phyloP scores from a whole-genome alignment of 2,888 invertebrate genomes.

The Nemotelus pantherinus region DNA sequence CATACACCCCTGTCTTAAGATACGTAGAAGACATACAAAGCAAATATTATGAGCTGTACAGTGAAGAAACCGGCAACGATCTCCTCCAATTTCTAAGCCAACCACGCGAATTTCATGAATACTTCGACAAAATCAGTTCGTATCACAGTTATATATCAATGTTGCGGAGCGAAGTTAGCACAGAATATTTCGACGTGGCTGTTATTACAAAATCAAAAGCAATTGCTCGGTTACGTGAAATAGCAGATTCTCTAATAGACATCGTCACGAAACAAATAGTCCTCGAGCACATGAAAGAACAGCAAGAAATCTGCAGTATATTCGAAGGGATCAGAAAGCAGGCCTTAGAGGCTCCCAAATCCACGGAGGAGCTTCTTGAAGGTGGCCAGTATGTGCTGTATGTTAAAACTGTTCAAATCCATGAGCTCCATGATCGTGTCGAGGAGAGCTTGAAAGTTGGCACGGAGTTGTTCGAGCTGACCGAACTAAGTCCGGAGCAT shows the following conservation, averaged over 20 bases:
- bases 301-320: conserved; percentile 74
- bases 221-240: conserved; percentile 70
- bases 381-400: conserved; percentile 83
- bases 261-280: conserved; percentile 73
- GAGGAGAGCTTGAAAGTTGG: conserved; percentile 71
- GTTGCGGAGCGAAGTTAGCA: conserved; percentile 71
- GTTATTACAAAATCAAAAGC: conserved; percentile 72
- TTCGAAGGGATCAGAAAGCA: conserved; percentile 77
- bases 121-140: conserved; percentile 70
- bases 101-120: conserved; percentile 69
- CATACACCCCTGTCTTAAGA: conserved; percentile 69
- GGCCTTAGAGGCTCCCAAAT: conserved; percentile 78
- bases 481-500: conserved; percentile 77
- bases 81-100: conserved; percentile 66
- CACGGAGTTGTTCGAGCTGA: conserved; percentile 79
- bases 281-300: conserved; percentile 72
- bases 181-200: conserved; percentile 75
- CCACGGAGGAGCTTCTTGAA: conserved; percentile 83
- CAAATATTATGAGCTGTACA: conserved; percentile 70
- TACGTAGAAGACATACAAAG: conserved; percentile 68
- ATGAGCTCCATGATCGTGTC: conserved; percentile 76
- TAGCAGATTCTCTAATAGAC: conserved; percentile 70
- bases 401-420: conserved; percentile 78
- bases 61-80: conserved; percentile 65
- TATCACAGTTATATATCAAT: conserved; percentile 71